phyloP scores from a whole-genome alignment of 2,113 vertebrate species.

The Prinia subflava region DNA sequence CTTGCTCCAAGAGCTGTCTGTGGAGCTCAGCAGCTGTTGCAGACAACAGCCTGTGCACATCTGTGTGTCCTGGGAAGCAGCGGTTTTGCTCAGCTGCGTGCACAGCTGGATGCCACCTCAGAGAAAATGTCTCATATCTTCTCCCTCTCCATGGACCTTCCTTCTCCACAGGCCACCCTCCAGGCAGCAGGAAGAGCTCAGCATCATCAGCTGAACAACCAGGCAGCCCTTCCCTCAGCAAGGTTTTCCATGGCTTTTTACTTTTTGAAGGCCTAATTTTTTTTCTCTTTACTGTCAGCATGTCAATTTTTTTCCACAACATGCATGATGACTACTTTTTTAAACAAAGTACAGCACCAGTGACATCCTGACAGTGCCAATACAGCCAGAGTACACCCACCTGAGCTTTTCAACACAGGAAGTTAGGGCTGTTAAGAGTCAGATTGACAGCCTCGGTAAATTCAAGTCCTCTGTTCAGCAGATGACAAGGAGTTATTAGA shows the following conservation, averaged over 20 bases:
- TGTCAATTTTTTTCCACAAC: constrained; percentile 1
- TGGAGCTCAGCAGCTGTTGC: background rate
- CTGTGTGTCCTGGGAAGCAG: background rate
- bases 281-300: constrained; percentile 38
- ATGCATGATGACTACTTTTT: constrained; percentile 17
- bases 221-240: background rate
- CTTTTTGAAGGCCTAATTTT: background rate
- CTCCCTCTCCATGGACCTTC: background rate
- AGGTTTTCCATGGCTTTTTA: background rate
- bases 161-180: background rate
- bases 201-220: background rate
- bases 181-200: background rate
- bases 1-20: rapidly evolving
- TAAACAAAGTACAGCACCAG: background rate
- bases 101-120: background rate
- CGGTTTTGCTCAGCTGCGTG: rapidly evolving
- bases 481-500: constrained; percentile 13
- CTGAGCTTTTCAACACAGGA: constrained; percentile 15
- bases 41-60: background rate
- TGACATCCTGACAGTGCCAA: constrained; percentile 49
- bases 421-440: background rate
- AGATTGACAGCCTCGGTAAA: constrained; percentile 42
- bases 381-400: constrained; percentile 22
- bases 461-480: background rate
- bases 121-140: background rate